Evolutionary conservation across 30 jellyfish, hydroid and myxozoan species (phyloP), one percentile per base, ranked within the genome.

Genomic region (Hydractinia echinata): DNA sequence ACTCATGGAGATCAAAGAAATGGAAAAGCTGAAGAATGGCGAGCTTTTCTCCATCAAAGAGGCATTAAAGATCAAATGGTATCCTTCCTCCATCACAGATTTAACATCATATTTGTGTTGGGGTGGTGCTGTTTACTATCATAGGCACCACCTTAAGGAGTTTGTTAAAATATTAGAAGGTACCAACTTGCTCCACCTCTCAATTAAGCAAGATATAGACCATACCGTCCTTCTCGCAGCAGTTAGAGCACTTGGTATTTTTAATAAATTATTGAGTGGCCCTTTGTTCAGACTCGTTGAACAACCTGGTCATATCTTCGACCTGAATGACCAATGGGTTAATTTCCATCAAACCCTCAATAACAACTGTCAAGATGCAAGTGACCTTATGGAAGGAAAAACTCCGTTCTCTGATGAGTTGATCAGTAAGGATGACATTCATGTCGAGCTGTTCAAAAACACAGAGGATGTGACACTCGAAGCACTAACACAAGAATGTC

Each of bases 101-200:
- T 79, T 44, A 79, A 79, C 61, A 79, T 79, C 61, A 7, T 7
- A 10, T 81, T 81, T 81, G 88, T 81, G 19, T 39, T 81, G 5
- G n/a, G 88, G 86, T 53, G 86, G 88, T 6, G 85, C 88, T 9
- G 72, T 52, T 9, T 81, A 81, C 67, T 81, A 5, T 52, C 88
- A 67, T 54, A 9, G 86, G 51, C 54, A 66, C 50, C 77, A 66
- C 21, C n/a, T 81, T 48, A 81, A 52, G 7, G 85, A 66, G 6
- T 81, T 67, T 67, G 9, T 66, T 53, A 5, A 5, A 6, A 8
- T n/a, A 5, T 21, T 81, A 15, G 84, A 81, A 5, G 52, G 67
- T 10, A 8, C 30, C 6, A 81, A 81, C 48, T 81, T 66, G 19
- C 54, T 67, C 16, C 84, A 71, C 51, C 50, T 10, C 11, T 82